Evolutionary conservation across 2,113 vertebrate species (phyloP), one percentile per base, ranked within the genome.

Genomic region (Sinosuthora webbiana): DNA sequence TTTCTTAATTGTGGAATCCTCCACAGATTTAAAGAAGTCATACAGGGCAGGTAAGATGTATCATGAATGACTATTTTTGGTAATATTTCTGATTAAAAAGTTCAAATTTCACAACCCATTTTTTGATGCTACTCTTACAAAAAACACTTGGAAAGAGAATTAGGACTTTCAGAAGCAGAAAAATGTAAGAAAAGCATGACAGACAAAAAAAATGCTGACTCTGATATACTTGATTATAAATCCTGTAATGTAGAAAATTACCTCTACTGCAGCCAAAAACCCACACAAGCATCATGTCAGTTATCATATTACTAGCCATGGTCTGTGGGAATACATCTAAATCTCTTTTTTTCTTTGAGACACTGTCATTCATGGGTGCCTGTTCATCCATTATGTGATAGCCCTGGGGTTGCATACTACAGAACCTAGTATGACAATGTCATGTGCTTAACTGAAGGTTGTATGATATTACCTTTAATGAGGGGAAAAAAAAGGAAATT

Each of bases 351-450:
- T 95, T 95, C 88, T 62, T 95, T 95, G 60, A 91, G 95, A 92
- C 42, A 73, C 52, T 93, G 71, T 90, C 91, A 71, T 96, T 96
- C 83, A 92, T 97, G 56, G 30, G 55, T 95, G 78, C 80, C 87
- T 95, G 93, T 93, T 97, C 95, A 95, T 95, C 95, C 95, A 96
- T 97, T 97, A 87, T 42, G 7, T 92, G 83, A 92, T 94, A 95
- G 77, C 93, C 94, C 86, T 93, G 62, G 84, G 87, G 91, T 97
- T 28, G 13, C 22, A 21, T 33, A 39, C 95, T 97, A 75, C 24
- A 96, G 93, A 97, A 96, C 76, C 88, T 96, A 93, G 69, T 79
- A 75, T 81, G 52, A 74, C 5, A 59, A 89, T 84, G 73, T 92
- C 89, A 91, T 91, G 49, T 94, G 84, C 63, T 90, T 95, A 84